Evolutionary conservation across 2,888 invertebrate species (phyloP).

Genomic region (Philonicus albiceps): DNA sequence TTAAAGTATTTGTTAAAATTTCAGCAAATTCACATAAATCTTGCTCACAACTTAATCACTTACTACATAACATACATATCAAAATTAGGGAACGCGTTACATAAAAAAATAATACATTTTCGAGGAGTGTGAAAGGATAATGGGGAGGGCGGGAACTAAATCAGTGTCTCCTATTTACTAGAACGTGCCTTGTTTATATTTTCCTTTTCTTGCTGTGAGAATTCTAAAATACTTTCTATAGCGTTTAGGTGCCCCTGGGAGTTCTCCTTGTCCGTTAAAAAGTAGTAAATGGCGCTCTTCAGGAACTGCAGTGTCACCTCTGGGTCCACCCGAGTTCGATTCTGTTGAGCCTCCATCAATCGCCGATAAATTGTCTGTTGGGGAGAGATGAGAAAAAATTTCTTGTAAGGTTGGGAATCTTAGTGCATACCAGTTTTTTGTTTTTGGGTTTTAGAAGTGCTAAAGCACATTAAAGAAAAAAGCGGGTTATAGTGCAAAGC

Average conservation of each 20-base stretch:
- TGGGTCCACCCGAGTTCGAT: conserved; percentile 80
- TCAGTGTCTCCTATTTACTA: conserved; percentile 55
- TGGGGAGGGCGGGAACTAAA: neutral
- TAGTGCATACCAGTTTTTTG: neutral
- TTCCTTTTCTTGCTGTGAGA: conserved; percentile 80
- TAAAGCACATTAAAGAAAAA: neutral
- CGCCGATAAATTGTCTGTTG: conserved; percentile 84
- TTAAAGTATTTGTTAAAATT: neutral
- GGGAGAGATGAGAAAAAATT: conserved; percentile 27
- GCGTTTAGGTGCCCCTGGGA: conserved; percentile 87
- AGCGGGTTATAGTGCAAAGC: neutral
- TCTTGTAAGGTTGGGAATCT: neutral
- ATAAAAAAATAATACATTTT: neutral
- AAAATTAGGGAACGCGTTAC: neutral
- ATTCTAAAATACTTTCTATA: conserved; percentile 90
- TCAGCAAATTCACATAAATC: neutral
- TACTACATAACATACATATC: neutral
- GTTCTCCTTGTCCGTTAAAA: conserved; percentile 88
- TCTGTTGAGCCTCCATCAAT: conserved; percentile 79
- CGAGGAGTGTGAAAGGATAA: neutral
- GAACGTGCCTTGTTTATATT: conserved; percentile 78
- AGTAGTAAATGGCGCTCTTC: conserved; percentile 92
- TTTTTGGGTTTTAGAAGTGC: neutral
- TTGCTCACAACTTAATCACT: neutral
- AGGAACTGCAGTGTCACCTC: conserved; percentile 91